Conservation (phyloP, 2,113 vertebrate species). For the Chlorodrepanis virens region DNA sequence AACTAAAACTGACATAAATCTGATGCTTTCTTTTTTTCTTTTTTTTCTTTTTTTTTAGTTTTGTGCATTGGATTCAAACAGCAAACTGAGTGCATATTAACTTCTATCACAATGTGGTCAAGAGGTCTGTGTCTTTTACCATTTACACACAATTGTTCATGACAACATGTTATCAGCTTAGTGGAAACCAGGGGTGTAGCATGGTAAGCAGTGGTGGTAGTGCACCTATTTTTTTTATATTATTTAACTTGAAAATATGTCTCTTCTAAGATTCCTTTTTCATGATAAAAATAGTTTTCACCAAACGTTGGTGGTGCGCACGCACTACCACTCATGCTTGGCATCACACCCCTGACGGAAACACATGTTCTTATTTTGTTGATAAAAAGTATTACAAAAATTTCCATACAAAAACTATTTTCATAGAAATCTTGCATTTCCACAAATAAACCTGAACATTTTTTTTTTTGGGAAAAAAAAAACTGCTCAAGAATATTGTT, state of each 20-base stretch:
- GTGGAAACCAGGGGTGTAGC: conserved; percentile 84
- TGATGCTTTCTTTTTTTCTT: conserved; percentile 40
- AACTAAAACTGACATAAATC: conserved; percentile 75
- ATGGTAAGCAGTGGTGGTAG: conserved; percentile 85
- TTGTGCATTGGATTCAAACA: conserved; percentile 95
- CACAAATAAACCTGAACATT: conserved; percentile 94
- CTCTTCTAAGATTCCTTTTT: conserved; percentile 92
- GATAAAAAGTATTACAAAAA: conserved; percentile 99
- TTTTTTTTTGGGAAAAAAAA: conserved; percentile 76
- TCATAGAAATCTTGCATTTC: conserved; percentile 99
- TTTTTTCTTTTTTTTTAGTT: conserved; percentile 73
- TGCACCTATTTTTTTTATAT: conserved; percentile 80
- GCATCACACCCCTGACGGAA: conserved; percentile 79
- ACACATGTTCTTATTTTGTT: conserved; percentile 84
- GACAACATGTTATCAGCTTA: conserved; percentile 85
- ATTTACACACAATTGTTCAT: conserved; percentile 90
- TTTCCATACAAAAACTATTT: conserved; percentile 97
- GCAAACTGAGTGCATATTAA: conserved; percentile 93
- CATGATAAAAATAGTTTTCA: conserved; percentile 97
- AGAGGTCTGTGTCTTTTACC: conserved; percentile 90
- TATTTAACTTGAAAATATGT: conserved; percentile 96
- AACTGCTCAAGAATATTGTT: conserved; percentile 83
- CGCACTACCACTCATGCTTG: conserved; percentile 84
- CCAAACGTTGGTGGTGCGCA: conserved; percentile 88
- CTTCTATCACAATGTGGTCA: conserved; percentile 93